Percentiles rank a stretch among this genome's conserved stretches.
Evolutionary conservation across 2,113 vertebrate species (phyloP).

Genomic region (Phrynosoma blainvillii): DNA sequence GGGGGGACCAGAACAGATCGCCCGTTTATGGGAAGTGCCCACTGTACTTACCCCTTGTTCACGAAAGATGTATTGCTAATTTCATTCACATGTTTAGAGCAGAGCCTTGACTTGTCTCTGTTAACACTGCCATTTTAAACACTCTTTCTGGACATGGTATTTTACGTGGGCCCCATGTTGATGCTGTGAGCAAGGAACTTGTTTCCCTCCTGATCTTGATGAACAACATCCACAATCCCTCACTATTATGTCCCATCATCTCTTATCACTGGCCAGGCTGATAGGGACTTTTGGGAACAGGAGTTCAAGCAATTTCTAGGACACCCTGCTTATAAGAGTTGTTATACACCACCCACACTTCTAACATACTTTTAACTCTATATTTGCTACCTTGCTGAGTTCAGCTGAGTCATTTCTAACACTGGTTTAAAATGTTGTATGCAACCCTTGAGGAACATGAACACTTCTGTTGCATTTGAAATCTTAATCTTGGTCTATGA

Average conservation of each 20-base stretch:
- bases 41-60: background rate
- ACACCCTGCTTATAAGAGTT: background rate
- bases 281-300: background rate
- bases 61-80: background rate
- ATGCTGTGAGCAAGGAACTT: too few relatives aligned
- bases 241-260: too few relatives aligned
- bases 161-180: too few relatives aligned
- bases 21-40: too few relatives aligned
- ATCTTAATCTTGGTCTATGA: background rate
- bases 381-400: background rate
- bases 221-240: too few relatives aligned
- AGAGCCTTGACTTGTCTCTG: background rate
- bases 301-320: background rate
- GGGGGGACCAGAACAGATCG: too few relatives aligned
- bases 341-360: background rate
- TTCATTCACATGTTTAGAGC: background rate
- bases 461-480: background rate
- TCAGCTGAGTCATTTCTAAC: background rate
- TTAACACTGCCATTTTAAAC: background rate
- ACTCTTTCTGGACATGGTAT: too few relatives aligned
- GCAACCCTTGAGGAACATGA: constrained; percentile 21
- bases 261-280: background rate
- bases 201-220: too few relatives aligned
- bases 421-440: background rate
- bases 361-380: background rate